Evolutionary conservation across 2,113 vertebrate genomes (phyloP).

Genomic region (Entelurus aequoreus): DNA sequence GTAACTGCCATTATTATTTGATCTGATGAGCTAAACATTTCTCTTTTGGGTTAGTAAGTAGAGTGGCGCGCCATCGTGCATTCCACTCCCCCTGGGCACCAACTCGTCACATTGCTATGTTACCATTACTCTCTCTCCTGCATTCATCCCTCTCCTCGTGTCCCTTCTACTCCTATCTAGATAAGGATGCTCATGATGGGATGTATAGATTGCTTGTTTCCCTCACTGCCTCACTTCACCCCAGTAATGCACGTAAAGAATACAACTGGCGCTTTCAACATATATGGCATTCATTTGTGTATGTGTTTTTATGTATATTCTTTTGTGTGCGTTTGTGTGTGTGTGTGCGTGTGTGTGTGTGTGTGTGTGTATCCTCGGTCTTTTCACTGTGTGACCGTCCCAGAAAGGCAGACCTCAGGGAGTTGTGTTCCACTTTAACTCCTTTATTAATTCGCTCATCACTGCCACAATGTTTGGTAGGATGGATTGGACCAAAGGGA

Average conservation of each 20-base stretch:
- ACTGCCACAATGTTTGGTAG: slow-evolving; percentile 49
- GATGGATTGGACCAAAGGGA: slow-evolving; percentile 21
- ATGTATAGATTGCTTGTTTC: slow-evolving; percentile 18
- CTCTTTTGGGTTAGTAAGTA: neutral
- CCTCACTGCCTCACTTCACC: slow-evolving; percentile 10
- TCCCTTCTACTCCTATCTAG: neutral
- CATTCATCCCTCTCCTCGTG: neutral
- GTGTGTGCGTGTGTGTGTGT: slow-evolving; percentile 7
- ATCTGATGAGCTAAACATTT: neutral
- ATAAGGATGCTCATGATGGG: slow-evolving; percentile 19
- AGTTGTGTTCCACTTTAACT: slow-evolving; percentile 72
- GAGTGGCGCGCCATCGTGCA: neutral
- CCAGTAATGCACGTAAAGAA: slow-evolving; percentile 16
- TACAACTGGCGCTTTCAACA: slow-evolving; percentile 16
- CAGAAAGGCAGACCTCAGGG: slow-evolving; percentile 72
- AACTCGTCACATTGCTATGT: slow-evolving; percentile 26
- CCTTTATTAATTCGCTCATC: slow-evolving; percentile 72
- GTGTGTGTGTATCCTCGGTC: neutral
- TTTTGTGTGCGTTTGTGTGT: slow-evolving; percentile 12
- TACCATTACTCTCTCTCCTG: slow-evolving; percentile 5
- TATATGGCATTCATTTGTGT: slow-evolving; percentile 9
- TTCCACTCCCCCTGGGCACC: slow-evolving; percentile 4
- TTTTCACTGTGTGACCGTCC: slow-evolving; percentile 58
- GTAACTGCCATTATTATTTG: neutral
- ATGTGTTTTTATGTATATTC: slow-evolving; percentile 22